These are phyloP conservation scores for Biston stratarius DNA, from an alignment of 2,888 invertebrate species.

Conservation along the genomic window DNA sequence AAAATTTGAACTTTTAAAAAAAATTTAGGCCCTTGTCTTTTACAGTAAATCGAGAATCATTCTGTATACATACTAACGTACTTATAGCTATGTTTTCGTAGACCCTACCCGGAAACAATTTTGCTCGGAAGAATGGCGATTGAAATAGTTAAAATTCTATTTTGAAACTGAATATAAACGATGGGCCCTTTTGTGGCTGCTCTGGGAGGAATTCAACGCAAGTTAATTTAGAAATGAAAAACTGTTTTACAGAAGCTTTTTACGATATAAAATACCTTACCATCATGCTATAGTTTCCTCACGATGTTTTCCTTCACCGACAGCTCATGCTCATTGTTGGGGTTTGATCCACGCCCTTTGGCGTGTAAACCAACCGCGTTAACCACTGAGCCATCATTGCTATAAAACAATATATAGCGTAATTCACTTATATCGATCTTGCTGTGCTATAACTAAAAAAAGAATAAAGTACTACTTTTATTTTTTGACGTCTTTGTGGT, in stretches of 20 bases:
- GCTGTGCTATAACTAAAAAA: no score
- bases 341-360: no score
- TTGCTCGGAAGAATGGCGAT: conserved; percentile 57
- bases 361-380: no score
- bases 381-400: no score
- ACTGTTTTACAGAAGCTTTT: conserved; percentile 13
- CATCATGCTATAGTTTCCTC: no score
- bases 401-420: no score
- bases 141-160: conserved; percentile 61
- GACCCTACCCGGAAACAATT: conserved; percentile 35
- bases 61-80: not conserved
- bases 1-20: no score
- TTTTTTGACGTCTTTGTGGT: no score
- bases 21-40: not conserved
- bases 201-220: conserved; percentile 9
- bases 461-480: no score
- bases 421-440: no score
- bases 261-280: not conserved
- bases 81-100: not conserved
- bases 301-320: no score
- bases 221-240: not conserved
- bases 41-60: not conserved
- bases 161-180: conserved; percentile 39
- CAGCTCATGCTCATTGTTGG: no score
- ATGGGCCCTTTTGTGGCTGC: conserved; percentile 25